These are phyloP conservation scores for Callimorpha dominula DNA, from an alignment of 2,888 invertebrate species.

Conservation along the genomic window DNA sequence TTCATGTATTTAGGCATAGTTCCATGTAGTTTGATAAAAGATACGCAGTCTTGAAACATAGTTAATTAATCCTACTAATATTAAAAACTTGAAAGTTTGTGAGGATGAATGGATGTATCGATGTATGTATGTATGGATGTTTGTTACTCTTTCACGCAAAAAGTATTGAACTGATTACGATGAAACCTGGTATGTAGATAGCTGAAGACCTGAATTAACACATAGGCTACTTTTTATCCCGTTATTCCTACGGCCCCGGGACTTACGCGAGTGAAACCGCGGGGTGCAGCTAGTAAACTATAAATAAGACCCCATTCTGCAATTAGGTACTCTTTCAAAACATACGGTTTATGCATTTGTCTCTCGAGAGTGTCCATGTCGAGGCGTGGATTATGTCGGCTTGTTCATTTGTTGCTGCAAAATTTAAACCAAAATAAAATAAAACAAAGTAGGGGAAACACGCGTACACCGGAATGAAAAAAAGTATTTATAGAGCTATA, in stretches of 20 bases:
- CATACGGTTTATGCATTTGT: background rate
- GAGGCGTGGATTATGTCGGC: slow-evolving; percentile 9
- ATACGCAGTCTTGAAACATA: background rate
- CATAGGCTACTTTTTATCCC: too few species aligned
- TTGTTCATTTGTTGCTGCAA: slow-evolving; percentile 20
- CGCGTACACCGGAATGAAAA: slow-evolving; percentile 5
- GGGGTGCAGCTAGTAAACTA: background rate
- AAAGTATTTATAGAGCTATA: slow-evolving; percentile 18
- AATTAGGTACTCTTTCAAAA: background rate
- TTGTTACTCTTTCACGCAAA: too few species aligned
- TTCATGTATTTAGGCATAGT: background rate
- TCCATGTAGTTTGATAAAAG: background rate
- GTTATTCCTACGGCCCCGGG: too few species aligned
- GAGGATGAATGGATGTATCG: too few species aligned
- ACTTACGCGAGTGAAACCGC: too few species aligned
- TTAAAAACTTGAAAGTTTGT: too few species aligned
- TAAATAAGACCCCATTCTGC: too few species aligned
- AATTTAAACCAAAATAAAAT: slow-evolving; percentile 18
- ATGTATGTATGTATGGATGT: too few species aligned
- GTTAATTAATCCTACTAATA: background rate
- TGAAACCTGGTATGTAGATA: too few species aligned
- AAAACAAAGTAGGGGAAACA: slow-evolving; percentile 13
- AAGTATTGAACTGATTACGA: too few species aligned
- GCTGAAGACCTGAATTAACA: too few species aligned
- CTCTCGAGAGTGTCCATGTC: slow-evolving; percentile 7